phyloP scores from a whole-genome alignment of 92 coral and sea anemone genomes.

The Palythoa grandis region DNA sequence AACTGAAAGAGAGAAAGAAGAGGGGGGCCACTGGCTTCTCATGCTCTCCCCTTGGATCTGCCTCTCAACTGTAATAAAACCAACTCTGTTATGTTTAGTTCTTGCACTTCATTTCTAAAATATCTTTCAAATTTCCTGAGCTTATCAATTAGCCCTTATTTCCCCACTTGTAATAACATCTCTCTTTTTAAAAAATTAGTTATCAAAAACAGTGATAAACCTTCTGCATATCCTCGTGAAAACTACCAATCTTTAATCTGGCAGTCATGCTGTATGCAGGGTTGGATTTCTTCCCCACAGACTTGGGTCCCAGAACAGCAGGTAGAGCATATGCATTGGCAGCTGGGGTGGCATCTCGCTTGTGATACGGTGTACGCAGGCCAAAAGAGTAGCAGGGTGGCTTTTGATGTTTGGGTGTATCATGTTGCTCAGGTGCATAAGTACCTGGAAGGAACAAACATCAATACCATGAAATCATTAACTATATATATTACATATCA shows the following conservation, averaged over 20 bases:
- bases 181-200: not conserved
- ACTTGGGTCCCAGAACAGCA: conserved; percentile 76
- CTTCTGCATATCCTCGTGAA: conserved; percentile 95
- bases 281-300: conserved; percentile 87
- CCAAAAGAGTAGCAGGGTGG: conserved; percentile 96
- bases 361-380: conserved; percentile 77
- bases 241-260: conserved; percentile 94
- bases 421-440: conserved; percentile 87
- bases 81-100: no score
- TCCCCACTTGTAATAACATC: not conserved
- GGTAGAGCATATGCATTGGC: conserved; percentile 87
- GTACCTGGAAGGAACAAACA: conserved; percentile 57
- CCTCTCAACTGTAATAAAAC: no score
- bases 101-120: no score
- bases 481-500: no score
- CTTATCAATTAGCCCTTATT: no score
- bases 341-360: conserved; percentile 82
- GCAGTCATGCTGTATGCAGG: conserved; percentile 89
- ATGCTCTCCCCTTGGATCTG: no score
- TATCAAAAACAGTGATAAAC: conserved; percentile 39
- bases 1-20: no score
- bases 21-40: no score
- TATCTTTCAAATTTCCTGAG: no score
- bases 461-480: not conserved
- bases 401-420: conserved; percentile 65